phyloP scores from a whole-genome alignment of 2,888 invertebrate species.

The Trichopria drosophilae region DNA sequence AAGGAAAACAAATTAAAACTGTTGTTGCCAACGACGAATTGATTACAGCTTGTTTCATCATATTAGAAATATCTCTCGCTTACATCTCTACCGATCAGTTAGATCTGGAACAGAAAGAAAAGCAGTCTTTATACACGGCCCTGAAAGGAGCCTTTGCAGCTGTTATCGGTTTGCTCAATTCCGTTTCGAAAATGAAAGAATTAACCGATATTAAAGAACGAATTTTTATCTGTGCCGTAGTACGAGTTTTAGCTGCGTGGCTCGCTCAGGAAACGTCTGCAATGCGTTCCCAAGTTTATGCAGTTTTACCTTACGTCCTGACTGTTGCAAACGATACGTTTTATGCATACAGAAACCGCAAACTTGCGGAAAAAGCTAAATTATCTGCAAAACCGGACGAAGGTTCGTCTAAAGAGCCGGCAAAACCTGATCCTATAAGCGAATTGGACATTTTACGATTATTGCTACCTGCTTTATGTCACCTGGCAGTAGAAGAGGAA shows the following conservation, averaged over 20 bases:
- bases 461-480: constrained; percentile 86
- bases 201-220: constrained; percentile 71
- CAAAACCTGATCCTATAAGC: constrained; percentile 60
- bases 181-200: constrained; percentile 74
- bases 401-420: constrained; percentile 46
- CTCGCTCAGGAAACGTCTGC: constrained; percentile 88
- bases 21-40: constrained; percentile 76
- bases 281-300: constrained; percentile 80
- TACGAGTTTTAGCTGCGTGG: constrained; percentile 86
- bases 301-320: constrained; percentile 79
- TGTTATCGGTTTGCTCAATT: constrained; percentile 72
- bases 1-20: constrained; percentile 81
- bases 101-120: constrained; percentile 86
- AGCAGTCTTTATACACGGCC: constrained; percentile 86
- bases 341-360: constrained; percentile 70
- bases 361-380: constrained; percentile 70
- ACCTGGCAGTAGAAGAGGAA: constrained; percentile 88
- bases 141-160: constrained; percentile 87
- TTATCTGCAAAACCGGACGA: constrained; percentile 60
- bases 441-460: constrained; percentile 77
- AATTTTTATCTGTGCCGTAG: constrained; percentile 80
- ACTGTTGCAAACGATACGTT: constrained; percentile 81
- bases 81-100: constrained; percentile 80
- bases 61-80: constrained; percentile 77
- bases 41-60: constrained; percentile 80